phyloP scores from a whole-genome alignment of 2,888 invertebrate genomes.

The Orchestes rusci region DNA sequence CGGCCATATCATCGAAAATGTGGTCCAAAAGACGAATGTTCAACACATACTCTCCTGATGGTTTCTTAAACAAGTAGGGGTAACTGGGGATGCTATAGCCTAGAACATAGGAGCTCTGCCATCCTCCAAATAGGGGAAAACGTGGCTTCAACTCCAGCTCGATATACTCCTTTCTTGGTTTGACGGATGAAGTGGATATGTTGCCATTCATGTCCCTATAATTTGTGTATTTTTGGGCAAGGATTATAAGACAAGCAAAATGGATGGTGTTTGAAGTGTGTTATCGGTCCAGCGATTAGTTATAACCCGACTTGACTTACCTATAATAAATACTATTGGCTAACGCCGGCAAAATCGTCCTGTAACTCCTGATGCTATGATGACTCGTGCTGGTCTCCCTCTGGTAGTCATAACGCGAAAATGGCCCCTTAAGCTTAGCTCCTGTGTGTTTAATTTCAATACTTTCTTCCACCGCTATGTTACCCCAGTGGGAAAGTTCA shows the following conservation, averaged over 20 bases:
- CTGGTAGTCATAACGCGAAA: conserved; percentile 97
- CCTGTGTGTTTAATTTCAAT: conserved; percentile 90
- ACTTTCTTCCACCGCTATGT: conserved; percentile 93
- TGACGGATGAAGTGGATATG: conserved; percentile 94
- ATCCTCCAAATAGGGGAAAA: conserved; percentile 97
- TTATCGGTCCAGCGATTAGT: too few relatives aligned
- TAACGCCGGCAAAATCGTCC: conserved; percentile 76
- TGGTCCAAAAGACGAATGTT: conserved; percentile 96
- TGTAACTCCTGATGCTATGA: conserved; percentile 87
- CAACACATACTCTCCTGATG: conserved; percentile 66
- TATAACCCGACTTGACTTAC: conserved; percentile 45
- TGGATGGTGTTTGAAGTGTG: too few relatives aligned
- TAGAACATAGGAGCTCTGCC: conserved; percentile 94
- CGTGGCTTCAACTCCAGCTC: conserved; percentile 93
- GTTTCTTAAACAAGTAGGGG: conserved; percentile 82
- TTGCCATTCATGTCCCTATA: conserved; percentile 94
- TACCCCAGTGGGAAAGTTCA: conserved; percentile 99
- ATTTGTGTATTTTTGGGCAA: neutral
- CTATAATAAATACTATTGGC: conserved; percentile 93
- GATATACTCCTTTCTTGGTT: conserved; percentile 81
- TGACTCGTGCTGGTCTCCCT: conserved; percentile 82
- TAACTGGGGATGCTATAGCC: conserved; percentile 94
- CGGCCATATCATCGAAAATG: conserved; percentile 92
- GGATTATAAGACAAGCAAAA: too few relatives aligned
- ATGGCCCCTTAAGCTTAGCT: conserved; percentile 86